Conservation (phyloP, 2,797 vertebrate species). For the Cyclura pinguis region DNA sequence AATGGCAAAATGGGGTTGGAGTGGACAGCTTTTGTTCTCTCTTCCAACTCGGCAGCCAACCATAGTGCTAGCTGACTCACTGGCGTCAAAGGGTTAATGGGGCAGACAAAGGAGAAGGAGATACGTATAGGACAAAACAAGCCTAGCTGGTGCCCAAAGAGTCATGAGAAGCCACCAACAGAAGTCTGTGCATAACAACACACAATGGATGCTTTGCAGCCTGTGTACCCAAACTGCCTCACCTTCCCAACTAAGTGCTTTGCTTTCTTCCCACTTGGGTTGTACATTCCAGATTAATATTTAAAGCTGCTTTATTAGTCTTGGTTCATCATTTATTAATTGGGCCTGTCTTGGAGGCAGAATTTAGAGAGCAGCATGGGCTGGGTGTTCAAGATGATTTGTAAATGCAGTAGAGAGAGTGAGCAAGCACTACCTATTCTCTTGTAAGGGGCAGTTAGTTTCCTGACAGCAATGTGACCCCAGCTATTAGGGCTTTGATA, state of each 20-base stretch:
- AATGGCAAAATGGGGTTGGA: too few species aligned
- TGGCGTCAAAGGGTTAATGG: background rate
- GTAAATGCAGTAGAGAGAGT: fast-evolving
- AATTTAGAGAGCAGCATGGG: slow-evolving; percentile 26
- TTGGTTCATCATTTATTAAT: slow-evolving; percentile 69
- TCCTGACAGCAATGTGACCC: background rate
- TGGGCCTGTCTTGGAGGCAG: background rate
- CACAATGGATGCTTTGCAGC: background rate
- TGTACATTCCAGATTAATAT: slow-evolving; percentile 53
- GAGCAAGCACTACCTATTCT: too few species aligned
- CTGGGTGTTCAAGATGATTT: background rate
- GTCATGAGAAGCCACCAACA: too few species aligned
- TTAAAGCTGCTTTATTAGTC: slow-evolving; percentile 64
- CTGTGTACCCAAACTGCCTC: background rate
- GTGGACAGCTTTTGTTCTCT: too few species aligned
- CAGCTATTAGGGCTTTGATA: background rate
- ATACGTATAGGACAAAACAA: background rate
- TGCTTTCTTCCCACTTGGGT: slow-evolving; percentile 11
- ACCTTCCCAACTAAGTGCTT: background rate
- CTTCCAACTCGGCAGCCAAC: background rate
- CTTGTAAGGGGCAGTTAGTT: background rate
- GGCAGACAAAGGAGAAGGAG: background rate
- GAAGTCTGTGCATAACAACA: background rate
- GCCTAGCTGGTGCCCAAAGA: background rate
- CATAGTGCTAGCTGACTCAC: background rate